Evolutionary conservation across 2,888 invertebrate species (phyloP).

Genomic region (Calameuta pallipes): DNA sequence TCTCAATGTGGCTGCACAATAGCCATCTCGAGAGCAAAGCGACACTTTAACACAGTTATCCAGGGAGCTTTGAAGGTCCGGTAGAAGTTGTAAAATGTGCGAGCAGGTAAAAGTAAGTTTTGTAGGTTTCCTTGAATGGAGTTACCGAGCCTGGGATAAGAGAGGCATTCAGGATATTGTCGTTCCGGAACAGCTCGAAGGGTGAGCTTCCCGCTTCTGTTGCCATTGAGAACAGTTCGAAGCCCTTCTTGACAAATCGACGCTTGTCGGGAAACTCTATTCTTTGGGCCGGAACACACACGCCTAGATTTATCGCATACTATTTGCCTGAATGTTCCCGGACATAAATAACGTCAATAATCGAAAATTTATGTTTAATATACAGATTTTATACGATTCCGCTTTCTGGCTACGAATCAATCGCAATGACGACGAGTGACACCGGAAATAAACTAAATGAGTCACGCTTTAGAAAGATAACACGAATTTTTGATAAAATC

Average conservation of each 20-base stretch:
- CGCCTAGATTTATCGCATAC: conserved; percentile 57
- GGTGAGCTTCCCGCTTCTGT: conserved; percentile 62
- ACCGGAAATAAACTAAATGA: neutral
- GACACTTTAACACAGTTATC: conserved; percentile 53
- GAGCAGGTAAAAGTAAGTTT: conserved; percentile 59
- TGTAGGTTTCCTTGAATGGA: conserved; percentile 49
- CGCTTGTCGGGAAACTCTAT: conserved; percentile 61
- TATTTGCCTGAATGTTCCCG: conserved; percentile 47
- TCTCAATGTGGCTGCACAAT: neutral
- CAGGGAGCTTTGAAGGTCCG: conserved; percentile 48
- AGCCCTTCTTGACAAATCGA: conserved; percentile 65
- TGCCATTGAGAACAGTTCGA: conserved; percentile 61
- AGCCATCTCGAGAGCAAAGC: neutral
- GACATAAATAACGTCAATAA: conserved; percentile 60
- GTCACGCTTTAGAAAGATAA: neutral
- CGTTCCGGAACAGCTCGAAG: conserved; percentile 48
- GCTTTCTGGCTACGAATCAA: neutral
- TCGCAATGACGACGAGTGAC: neutral
- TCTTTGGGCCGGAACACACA: conserved; percentile 48
- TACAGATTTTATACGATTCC: neutral
- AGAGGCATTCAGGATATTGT: conserved; percentile 58
- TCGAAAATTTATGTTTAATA: conserved; percentile 49
- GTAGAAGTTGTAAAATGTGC: conserved; percentile 30
- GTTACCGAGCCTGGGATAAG: conserved; percentile 41
- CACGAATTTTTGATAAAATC: neutral